Conservation (phyloP, 2,888 invertebrate species). For the Morpho helenor region DNA sequence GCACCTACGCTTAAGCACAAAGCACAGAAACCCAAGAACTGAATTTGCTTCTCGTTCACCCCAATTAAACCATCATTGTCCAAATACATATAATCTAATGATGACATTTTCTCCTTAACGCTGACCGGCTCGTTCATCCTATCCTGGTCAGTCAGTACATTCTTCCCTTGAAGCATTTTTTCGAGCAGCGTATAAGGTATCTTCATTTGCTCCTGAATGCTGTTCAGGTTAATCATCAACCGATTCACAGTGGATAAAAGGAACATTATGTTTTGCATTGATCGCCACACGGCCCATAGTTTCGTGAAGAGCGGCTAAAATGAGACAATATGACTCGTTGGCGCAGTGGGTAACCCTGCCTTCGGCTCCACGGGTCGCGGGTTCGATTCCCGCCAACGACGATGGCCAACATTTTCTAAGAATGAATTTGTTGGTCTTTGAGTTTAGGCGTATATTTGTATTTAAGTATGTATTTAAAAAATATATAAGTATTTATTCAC, state of each 20-base stretch:
- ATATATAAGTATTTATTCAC: no score
- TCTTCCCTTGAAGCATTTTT: constrained; percentile 46
- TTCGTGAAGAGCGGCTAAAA: constrained; percentile 87
- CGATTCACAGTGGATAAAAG: constrained; percentile 81
- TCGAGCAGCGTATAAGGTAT: constrained; percentile 45
- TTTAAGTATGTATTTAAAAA: no score
- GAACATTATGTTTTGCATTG: constrained; percentile 87
- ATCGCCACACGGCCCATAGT: constrained; percentile 86
- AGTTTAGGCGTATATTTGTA: no score
- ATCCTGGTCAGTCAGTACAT: constrained; percentile 43
- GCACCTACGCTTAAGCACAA: constrained; percentile 84
- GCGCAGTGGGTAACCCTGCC: no score
- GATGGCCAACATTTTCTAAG: no score
- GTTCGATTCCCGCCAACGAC: no score
- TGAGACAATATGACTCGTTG: neutral
- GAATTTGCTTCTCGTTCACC: constrained; percentile 34
- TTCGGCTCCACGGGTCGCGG: no score
- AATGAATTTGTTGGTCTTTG: no score
- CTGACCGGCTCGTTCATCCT: constrained; percentile 50
- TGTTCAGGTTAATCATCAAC: constrained; percentile 69
- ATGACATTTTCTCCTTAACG: constrained; percentile 44
- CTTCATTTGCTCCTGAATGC: constrained; percentile 52
- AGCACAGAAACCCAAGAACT: constrained; percentile 82
- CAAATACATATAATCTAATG: constrained; percentile 19
- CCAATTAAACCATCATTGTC: constrained; percentile 26